Evolutionary conservation across 2,797 vertebrate species (phyloP).

Genomic region (Acomys russatus): DNA sequence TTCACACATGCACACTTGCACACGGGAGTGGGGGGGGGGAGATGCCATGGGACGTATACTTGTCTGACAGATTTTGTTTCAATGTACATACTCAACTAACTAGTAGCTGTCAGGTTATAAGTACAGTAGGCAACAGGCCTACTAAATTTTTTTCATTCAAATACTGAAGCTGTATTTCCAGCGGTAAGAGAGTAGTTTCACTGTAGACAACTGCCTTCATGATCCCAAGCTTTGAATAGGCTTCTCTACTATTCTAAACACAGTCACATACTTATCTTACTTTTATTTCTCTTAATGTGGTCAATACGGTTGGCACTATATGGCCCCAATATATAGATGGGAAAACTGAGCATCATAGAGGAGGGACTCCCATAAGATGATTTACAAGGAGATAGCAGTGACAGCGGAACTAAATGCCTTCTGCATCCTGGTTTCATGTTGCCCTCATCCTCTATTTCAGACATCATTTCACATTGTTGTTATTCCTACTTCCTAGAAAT

Average conservation of each 20-base stretch:
- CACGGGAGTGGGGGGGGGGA: no score
- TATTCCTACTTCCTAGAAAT: not conserved
- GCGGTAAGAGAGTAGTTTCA: constrained; percentile 45
- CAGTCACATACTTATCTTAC: constrained; percentile 45
- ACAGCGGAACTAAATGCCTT: constrained; percentile 38
- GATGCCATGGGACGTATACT: not conserved
- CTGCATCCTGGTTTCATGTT: constrained; percentile 17
- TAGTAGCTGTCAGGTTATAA: constrained; percentile 59
- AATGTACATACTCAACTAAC: constrained; percentile 16
- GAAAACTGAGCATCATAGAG: constrained; percentile 48
- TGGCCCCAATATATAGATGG: constrained; percentile 32
- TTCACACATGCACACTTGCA: not conserved
- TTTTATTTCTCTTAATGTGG: constrained; percentile 38
- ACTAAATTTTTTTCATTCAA: constrained; percentile 69
- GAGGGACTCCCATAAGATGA: not conserved
- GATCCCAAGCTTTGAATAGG: constrained; percentile 41
- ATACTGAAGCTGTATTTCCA: constrained; percentile 67
- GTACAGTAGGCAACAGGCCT: constrained; percentile 39
- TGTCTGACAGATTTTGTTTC: constrained; percentile 55
- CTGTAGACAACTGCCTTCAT: constrained; percentile 61
- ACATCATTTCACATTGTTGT: constrained; percentile 53
- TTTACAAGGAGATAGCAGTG: not conserved
- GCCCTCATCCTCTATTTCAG: constrained; percentile 27
- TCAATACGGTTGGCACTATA: constrained; percentile 7
- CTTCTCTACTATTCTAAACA: constrained; percentile 40